Evolutionary conservation across 23 tunicate genomes (phyloP).

Genomic region (Clavelina lepadiformis): DNA sequence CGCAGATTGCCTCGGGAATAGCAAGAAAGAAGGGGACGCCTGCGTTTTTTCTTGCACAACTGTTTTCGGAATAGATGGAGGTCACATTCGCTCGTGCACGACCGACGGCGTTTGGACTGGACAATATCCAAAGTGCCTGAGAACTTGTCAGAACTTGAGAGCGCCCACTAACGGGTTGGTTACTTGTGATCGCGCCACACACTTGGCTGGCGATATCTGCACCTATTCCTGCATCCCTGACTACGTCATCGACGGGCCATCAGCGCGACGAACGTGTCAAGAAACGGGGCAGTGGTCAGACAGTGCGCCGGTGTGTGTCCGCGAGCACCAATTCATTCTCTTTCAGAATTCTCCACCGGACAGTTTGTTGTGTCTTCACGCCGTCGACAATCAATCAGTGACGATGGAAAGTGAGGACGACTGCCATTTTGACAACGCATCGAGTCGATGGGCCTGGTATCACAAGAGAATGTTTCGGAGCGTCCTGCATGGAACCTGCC

Average conservation of each 20-base stretch:
- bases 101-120: slow-evolving; percentile 27
- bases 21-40: slow-evolving; percentile 9
- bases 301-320: slow-evolving; percentile 12
- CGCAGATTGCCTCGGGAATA: slow-evolving; percentile 9
- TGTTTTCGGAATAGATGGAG: slow-evolving; percentile 2
- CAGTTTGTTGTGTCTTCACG: slow-evolving; percentile 18
- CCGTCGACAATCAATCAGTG: background rate
- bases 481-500: slow-evolving; percentile 21
- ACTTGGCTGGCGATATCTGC: slow-evolving; percentile 24
- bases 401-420: background rate
- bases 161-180: slow-evolving; percentile 37
- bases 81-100: slow-evolving; percentile 1
- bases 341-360: slow-evolving; percentile 52
- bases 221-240: slow-evolving; percentile 20
- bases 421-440: slow-evolving; percentile 6
- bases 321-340: slow-evolving; percentile 37
- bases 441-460: slow-evolving; percentile 55
- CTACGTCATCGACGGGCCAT: slow-evolving; percentile 21
- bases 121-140: slow-evolving; percentile 14
- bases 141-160: slow-evolving; percentile 27
- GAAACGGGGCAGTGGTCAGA: slow-evolving; percentile 42
- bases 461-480: slow-evolving; percentile 16
- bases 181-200: background rate
- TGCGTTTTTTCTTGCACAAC: slow-evolving; percentile 19
- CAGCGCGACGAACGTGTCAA: slow-evolving; percentile 25